Evolutionary conservation across 2,797 vertebrate genomes (phyloP), one percentile per base, ranked within the genome.

Genomic region (Bradypodion ventrale): DNA sequence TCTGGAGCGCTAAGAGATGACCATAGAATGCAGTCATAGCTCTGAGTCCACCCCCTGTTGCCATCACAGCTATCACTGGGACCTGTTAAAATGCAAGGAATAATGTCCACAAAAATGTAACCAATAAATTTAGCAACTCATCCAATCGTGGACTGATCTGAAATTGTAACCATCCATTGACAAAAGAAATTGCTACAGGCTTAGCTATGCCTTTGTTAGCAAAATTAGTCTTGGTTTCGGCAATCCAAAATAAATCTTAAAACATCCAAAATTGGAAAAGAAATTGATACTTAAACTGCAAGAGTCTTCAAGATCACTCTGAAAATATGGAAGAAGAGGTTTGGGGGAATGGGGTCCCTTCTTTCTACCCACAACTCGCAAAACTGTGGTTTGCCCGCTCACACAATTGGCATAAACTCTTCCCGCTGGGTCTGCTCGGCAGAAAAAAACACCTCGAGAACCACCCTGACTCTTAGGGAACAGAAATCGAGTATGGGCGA

Each of bases 1-100:
- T 94, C 94, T 96, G 95, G 77, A 98, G 95, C n/a, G 94, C 97
- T 15, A 92, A 93, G 84, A 98, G 94, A 74, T 96, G 96, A 23
- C 97, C 97, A 4, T 95, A 96, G 59, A 97, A 91, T 44, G 96
- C 95, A 3, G 95, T 96, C 97, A 97, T 97, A 0, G 97, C 98
- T 92, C 97, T 95, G 76, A 95, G 80, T 15, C 97, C 97, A 19
- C 98, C 97, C 0, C 97, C 97, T 10, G 97, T 98, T 80, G 95
- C 96, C 94, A 97, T 96, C 65, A 98, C 63, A 42, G 96, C 98
- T 82, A 98, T 92, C 46, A 96, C 95, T 3, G 97, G 97, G 62
- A 97, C 89, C 98, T 98, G 89, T 87, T 84, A 89, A 74, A 91
- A 92, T 75, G 91, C 2, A 89, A 89, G 9, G 16, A 83, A 56